These are phyloP conservation scores for Oryzias javanicus DNA, from an alignment of 2,113 vertebrate genomes.

Conservation along the genomic window DNA sequence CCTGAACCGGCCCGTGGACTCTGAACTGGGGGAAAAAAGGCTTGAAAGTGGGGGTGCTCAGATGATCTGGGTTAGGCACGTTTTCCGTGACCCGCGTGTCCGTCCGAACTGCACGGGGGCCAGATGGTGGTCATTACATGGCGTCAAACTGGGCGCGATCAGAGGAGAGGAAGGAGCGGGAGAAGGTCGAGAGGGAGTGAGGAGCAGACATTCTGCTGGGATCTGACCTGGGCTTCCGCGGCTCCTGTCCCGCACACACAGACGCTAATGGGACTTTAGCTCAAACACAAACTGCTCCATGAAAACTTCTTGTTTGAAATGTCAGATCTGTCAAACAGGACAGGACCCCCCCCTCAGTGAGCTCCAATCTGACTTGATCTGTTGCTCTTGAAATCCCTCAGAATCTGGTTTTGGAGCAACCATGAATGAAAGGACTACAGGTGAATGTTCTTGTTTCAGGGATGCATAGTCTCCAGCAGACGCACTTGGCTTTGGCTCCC, in stretches of 20 bases:
- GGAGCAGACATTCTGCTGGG: conserved; percentile 28
- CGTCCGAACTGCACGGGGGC: conserved; percentile 32
- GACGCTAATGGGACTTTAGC: no score
- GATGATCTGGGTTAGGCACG: conserved; percentile 37
- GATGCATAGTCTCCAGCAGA: not conserved
- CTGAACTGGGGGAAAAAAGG: conserved; percentile 33
- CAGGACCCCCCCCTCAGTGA: no score
- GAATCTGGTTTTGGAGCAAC: no score
- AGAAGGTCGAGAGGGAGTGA: conserved; percentile 10
- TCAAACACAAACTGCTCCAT: no score
- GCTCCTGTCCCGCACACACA: no score
- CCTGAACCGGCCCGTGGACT: conserved; percentile 50
- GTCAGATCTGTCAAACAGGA: no score
- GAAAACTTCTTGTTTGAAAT: no score
- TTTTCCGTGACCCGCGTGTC: conserved; percentile 47
- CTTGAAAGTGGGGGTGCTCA: conserved; percentile 33
- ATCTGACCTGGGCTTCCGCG: conserved; percentile 40
- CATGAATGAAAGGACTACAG: no score
- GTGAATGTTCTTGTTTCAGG: not conserved
- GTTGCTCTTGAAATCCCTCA: no score
- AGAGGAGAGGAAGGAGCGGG: conserved; percentile 43
- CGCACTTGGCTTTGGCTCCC: conserved; percentile 27
- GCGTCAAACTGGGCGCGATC: conserved; percentile 56
- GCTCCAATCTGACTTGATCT: no score
- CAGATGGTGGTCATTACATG: conserved; percentile 70